These are phyloP conservation scores for Rhinichthys osculus DNA, from an alignment of 2,797 vertebrate genomes.

Conservation along the genomic window DNA sequence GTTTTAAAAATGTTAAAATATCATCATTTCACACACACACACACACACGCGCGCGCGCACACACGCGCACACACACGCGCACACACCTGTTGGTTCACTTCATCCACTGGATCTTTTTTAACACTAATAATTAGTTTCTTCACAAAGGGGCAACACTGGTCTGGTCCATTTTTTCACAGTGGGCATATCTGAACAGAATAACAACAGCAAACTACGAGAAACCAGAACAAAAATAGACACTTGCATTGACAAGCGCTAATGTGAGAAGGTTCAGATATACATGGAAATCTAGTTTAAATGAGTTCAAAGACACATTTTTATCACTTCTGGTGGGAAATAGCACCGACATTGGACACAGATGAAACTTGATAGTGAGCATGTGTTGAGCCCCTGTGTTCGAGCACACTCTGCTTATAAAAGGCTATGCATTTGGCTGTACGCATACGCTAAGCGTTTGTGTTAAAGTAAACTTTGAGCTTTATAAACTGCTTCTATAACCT, in stretches of 20 bases:
- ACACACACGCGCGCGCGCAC: not conserved
- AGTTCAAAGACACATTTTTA: not conserved
- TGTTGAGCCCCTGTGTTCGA: not conserved
- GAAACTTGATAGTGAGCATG: not conserved
- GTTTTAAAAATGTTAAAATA: not conserved
- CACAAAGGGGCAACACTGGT: not conserved
- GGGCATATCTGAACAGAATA: not conserved
- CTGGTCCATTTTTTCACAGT: not conserved
- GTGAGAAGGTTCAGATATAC: not conserved
- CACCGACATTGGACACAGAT: not conserved
- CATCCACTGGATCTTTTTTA: not conserved
- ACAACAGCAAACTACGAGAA: not conserved
- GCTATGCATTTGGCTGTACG: not conserved
- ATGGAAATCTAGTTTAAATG: not conserved
- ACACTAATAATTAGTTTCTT: not conserved
- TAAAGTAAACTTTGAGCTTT: not conserved
- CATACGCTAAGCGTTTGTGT: not conserved
- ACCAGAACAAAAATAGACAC: not conserved
- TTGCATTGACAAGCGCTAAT: not conserved
- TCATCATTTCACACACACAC: not conserved
- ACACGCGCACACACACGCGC: not conserved
- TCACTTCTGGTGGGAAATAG: not conserved
- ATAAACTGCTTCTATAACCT: not conserved
- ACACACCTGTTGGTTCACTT: not conserved
- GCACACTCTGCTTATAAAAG: not conserved